Percentiles rank a stretch among this genome's conserved stretches.
phyloP scores from a whole-genome alignment of 1,140 invertebrate species.

The Drosophila albomicans region DNA sequence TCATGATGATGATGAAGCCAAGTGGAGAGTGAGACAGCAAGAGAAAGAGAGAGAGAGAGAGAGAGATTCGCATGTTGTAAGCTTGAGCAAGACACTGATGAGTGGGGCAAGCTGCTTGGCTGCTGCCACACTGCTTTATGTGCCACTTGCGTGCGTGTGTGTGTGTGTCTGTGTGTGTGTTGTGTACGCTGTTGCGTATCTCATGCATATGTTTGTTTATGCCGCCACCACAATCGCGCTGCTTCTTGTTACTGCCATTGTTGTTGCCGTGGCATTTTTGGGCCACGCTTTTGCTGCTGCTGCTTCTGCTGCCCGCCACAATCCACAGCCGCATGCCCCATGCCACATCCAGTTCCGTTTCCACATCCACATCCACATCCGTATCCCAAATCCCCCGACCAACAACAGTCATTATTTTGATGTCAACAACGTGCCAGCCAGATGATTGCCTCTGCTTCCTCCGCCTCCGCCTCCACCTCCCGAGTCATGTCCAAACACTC shows the following conservation, averaged over 20 bases:
- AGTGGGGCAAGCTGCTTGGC: conserved; percentile 46
- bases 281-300: background rate
- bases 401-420: conserved; percentile 72
- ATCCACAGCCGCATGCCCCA: conserved; percentile 27
- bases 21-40: background rate
- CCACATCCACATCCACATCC: conserved; percentile 17
- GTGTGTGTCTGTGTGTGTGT: conserved; percentile 19
- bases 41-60: background rate
- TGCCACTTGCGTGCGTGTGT: conserved; percentile 30
- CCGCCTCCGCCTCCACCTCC: background rate
- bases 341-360: conserved; percentile 20
- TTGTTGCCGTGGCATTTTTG: conserved; percentile 44
- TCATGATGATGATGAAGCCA: conserved; percentile 32
- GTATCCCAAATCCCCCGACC: conserved; percentile 31
- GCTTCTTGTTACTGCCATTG: conserved; percentile 15
- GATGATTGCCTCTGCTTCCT: conserved; percentile 59
- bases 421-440: conserved; percentile 76
- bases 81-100: conserved; percentile 26
- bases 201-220: conserved; percentile 62
- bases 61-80: background rate
- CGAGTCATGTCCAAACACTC: conserved; percentile 53
- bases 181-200: conserved; percentile 26
- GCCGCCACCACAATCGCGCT: conserved; percentile 50
- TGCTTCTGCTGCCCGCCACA: conserved; percentile 20
- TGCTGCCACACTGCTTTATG: conserved; percentile 40